Evolutionary conservation across 2,113 vertebrate species (phyloP).

Genomic region (Otis tarda): DNA sequence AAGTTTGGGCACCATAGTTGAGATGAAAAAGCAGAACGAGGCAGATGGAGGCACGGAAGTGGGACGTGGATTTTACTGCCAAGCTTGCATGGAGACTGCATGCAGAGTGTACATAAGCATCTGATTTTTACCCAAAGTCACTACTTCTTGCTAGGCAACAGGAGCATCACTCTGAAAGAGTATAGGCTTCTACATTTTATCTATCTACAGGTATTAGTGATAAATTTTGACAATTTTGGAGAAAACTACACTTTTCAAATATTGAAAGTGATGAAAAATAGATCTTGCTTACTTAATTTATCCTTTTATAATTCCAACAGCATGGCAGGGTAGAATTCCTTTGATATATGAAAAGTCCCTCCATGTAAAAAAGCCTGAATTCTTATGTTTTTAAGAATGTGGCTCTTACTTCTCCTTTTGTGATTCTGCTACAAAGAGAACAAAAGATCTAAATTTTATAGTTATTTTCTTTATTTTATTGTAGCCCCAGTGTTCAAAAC

Average conservation of each 20-base stretch:
- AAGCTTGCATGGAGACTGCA: background rate
- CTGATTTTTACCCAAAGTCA: background rate
- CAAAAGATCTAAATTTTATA: background rate
- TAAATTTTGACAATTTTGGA: background rate
- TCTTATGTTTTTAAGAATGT: background rate
- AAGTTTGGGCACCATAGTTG: fast-evolving
- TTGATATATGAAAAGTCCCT: background rate
- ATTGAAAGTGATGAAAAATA: background rate
- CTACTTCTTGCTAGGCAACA: background rate
- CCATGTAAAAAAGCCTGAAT: background rate
- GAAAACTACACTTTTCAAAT: background rate
- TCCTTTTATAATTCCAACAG: background rate
- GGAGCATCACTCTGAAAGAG: fast-evolving
- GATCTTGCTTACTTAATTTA: background rate
- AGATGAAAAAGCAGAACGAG: background rate
- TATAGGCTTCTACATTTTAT: background rate
- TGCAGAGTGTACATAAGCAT: fast-evolving
- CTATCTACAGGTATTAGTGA: background rate
- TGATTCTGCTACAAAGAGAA: background rate
- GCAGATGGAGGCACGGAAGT: background rate
- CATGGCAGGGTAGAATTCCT: background rate
- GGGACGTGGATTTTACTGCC: background rate
- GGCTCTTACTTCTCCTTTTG: background rate
- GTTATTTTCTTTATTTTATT: background rate
- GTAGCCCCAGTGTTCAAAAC: background rate